Conservation (phyloP, 2,888 invertebrate genomes). For the Candidula unifasciata region DNA sequence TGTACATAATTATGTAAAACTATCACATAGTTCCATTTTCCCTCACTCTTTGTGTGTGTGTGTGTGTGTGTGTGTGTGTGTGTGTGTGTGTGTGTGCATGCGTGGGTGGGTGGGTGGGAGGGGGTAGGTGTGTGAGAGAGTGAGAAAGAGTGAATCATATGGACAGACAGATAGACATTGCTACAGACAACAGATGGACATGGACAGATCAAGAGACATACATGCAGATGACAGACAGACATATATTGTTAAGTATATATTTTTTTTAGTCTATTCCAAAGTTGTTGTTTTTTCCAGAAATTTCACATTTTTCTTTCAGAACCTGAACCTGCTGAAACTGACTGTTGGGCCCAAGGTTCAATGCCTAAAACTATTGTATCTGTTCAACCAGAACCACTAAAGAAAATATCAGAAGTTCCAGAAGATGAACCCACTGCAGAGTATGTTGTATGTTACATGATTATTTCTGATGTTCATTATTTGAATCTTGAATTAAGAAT, state of each 20-base stretch:
- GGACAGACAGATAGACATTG: too few relatives aligned
- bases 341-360: conserved; percentile 78
- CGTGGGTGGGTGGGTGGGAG: too few relatives aligned
- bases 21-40: too few relatives aligned
- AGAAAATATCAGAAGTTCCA: conserved; percentile 62
- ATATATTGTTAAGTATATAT: background rate
- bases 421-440: conserved; percentile 55
- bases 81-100: background rate
- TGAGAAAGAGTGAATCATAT: too few relatives aligned
- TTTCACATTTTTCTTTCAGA: conserved; percentile 62
- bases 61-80: conserved; percentile 15
- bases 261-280: conserved; percentile 1
- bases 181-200: too few relatives aligned
- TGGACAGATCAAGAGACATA: too few relatives aligned
- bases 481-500: too few relatives aligned
- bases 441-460: conserved; percentile 48
- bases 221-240: background rate
- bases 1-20: too few relatives aligned
- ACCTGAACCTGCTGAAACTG: conserved; percentile 76
- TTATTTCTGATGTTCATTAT: too few relatives aligned
- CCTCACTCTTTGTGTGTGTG: too few relatives aligned
- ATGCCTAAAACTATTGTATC: conserved; percentile 69
- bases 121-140: too few relatives aligned
- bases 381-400: conserved; percentile 55
- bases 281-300: background rate